Evolutionary conservation across 53 echinoderm and acorn worm species (phyloP).

Genomic region (Patiria pectinifera): DNA sequence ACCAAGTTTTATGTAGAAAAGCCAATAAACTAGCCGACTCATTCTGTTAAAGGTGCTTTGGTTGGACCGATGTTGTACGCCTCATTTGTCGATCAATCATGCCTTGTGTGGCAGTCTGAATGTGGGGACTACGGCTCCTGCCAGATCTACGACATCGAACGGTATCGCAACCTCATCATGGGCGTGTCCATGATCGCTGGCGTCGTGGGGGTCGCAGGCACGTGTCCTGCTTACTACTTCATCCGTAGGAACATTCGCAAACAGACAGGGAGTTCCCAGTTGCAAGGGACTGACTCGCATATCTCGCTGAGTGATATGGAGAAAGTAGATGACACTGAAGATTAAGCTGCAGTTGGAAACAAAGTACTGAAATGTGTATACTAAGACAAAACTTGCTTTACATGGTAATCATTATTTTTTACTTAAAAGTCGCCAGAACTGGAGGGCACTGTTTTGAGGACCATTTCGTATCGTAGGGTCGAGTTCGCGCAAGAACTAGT

Average conservation of each 20-base stretch:
- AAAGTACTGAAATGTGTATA: too few relatives aligned
- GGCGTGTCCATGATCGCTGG: slow-evolving; percentile 58
- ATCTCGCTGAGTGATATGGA: not conserved
- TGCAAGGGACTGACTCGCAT: not conserved
- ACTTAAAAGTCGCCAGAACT: too few relatives aligned
- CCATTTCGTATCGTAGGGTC: too few relatives aligned
- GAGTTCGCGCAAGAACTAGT: too few relatives aligned
- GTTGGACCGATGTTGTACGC: slow-evolving; percentile 70
- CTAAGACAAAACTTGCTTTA: too few relatives aligned
- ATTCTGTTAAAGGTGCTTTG: slow-evolving; percentile 44
- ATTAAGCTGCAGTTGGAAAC: not conserved
- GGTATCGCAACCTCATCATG: slow-evolving; percentile 66
- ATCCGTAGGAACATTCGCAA: slow-evolving; percentile 27
- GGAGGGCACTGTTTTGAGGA: too few relatives aligned
- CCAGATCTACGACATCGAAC: slow-evolving; percentile 68
- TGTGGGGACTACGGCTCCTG: slow-evolving; percentile 65
- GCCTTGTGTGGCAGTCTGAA: slow-evolving; percentile 64
- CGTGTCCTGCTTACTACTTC: slow-evolving; percentile 7
- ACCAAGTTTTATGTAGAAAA: too few relatives aligned
- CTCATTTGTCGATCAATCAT: slow-evolving; percentile 55
- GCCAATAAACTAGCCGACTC: too few relatives aligned
- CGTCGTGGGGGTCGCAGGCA: not conserved
- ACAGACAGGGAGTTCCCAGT: not conserved
- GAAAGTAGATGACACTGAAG: not conserved
- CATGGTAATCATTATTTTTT: too few relatives aligned